Percentiles rank a stretch among this genome's conserved stretches.
These are phyloP conservation scores for Drosophila serrata DNA, from an alignment of 1,140 invertebrate genomes.

Conservation along the genomic window DNA sequence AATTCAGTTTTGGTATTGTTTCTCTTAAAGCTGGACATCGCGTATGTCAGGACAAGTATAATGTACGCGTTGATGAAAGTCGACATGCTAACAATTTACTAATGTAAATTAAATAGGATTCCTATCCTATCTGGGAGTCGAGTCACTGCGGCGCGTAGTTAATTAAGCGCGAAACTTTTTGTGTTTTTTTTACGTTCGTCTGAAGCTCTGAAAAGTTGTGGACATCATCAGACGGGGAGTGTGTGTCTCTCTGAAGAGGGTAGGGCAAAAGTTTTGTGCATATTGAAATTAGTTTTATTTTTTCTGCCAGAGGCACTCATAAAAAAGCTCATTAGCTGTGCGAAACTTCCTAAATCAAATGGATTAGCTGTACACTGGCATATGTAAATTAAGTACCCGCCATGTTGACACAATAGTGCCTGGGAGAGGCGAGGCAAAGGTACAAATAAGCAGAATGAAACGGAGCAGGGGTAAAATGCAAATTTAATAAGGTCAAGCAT, in stretches of 20 bases:
- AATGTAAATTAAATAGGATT: constrained; percentile 73
- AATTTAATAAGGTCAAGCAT: constrained; percentile 52
- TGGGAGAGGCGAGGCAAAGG: constrained; percentile 12
- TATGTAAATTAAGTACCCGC: constrained; percentile 53
- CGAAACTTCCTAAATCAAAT: constrained; percentile 29
- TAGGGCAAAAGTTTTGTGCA: constrained; percentile 48
- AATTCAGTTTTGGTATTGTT: not conserved
- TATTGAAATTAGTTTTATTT: constrained; percentile 61
- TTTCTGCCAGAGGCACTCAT: constrained; percentile 14
- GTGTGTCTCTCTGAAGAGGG: constrained; percentile 6
- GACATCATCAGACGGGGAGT: constrained; percentile 3
- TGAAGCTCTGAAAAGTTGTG: constrained; percentile 41
- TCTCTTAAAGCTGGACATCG: not conserved
- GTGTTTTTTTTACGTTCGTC: constrained; percentile 29
- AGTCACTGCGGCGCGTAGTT: constrained; percentile 59
- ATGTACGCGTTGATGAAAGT: not conserved
- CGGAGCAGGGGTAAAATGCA: constrained; percentile 45
- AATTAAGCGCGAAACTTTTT: constrained; percentile 54
- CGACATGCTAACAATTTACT: constrained; percentile 51
- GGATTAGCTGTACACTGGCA: constrained; percentile 29
- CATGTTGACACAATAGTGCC: constrained; percentile 31
- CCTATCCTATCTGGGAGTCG: constrained; percentile 48
- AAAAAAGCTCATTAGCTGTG: constrained; percentile 64
- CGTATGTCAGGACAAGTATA: not conserved
- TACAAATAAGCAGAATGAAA: constrained; percentile 8